phyloP scores from a whole-genome alignment of 2,888 invertebrate genomes.

The Lasioglossum marginatum region DNA sequence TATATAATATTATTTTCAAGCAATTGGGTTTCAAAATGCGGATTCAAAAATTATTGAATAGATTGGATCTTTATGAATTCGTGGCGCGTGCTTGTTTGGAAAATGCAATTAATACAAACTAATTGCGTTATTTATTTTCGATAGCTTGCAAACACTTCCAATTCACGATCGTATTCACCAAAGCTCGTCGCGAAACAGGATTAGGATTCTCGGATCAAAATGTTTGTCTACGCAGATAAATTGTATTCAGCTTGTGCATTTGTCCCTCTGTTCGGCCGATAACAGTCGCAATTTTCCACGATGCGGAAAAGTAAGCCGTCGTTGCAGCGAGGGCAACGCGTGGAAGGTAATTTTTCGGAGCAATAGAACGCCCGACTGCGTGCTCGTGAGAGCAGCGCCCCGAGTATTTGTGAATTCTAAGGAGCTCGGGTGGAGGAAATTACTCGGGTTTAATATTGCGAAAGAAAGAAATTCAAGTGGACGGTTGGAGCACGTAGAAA shows the following conservation, averaged over 20 bases:
- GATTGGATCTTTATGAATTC: neutral
- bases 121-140: neutral
- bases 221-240: neutral
- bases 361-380: slow-evolving; percentile 27
- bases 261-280: slow-evolving; percentile 38
- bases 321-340: slow-evolving; percentile 13
- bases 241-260: slow-evolving; percentile 29
- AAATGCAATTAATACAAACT: neutral
- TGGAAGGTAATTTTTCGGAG: slow-evolving; percentile 29
- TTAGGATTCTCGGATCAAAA: neutral
- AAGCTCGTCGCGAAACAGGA: neutral
- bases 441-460: neutral
- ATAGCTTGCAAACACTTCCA: neutral
- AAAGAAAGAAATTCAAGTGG: neutral
- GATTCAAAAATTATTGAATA: too few relatives aligned
- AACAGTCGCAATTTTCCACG: slow-evolving; percentile 45
- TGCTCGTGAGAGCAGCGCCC: neutral
- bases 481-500: neutral
- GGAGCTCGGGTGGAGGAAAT: neutral
- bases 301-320: slow-evolving; percentile 41
- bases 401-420: neutral
- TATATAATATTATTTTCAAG: too few relatives aligned
- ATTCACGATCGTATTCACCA: neutral
- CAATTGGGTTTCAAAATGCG: too few relatives aligned
- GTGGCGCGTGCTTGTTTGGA: neutral